Evolutionary conservation across 2,888 invertebrate genomes (phyloP).

Genomic region (Hirtodrosophila cameraria): DNA sequence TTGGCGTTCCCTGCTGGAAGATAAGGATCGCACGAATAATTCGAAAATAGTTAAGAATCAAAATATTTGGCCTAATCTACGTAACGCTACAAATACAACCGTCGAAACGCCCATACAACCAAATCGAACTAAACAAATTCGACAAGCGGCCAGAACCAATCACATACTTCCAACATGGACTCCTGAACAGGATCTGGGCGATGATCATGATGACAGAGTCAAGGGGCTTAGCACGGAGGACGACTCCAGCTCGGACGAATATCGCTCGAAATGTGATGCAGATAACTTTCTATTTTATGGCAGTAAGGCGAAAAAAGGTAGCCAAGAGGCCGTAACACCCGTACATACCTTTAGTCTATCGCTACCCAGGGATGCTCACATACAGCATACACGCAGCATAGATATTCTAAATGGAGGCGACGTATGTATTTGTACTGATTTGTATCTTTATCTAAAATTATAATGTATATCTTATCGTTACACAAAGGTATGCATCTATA

Average conservation of each 20-base stretch:
- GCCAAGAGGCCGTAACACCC: conserved; percentile 69
- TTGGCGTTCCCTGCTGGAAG: conserved; percentile 88
- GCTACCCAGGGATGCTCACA: conserved; percentile 88
- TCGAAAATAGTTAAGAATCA: conserved; percentile 7
- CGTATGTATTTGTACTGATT: conserved; percentile 26
- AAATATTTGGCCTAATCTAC: background rate
- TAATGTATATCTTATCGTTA: background rate
- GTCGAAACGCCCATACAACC: conserved; percentile 53
- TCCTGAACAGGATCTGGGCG: conserved; percentile 93
- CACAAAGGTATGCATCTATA: conserved; percentile 39
- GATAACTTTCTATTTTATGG: conserved; percentile 54
- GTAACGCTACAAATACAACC: background rate
- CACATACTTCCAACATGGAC: conserved; percentile 87
- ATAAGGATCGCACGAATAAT: conserved; percentile 56
- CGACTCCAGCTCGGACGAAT: conserved; percentile 80
- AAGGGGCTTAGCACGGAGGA: conserved; percentile 47
- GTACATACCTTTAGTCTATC: conserved; percentile 91
- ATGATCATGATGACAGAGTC: conserved; percentile 84
- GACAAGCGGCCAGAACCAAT: conserved; percentile 18
- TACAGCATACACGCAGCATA: conserved; percentile 32
- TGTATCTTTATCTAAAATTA: too few relatives aligned
- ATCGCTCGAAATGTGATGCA: conserved; percentile 50
- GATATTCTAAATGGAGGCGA: conserved; percentile 24
- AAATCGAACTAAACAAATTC: conserved; percentile 25
- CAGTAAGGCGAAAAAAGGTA: conserved; percentile 32